These are phyloP conservation scores for Condylura cristata DNA, from an alignment of 2,113 vertebrate species.

Conservation along the genomic window DNA sequence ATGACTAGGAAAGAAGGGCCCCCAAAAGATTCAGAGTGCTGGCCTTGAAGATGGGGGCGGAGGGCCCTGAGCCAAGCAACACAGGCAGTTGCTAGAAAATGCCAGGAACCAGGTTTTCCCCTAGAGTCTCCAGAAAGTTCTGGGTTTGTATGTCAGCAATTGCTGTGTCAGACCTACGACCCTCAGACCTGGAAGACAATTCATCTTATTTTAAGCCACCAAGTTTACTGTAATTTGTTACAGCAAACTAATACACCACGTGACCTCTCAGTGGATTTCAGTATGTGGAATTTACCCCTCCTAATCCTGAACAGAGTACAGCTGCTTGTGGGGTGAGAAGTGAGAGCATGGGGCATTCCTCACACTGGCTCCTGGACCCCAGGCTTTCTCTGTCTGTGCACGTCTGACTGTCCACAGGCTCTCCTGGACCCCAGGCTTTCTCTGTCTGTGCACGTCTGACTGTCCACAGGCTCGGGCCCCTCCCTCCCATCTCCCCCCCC, in stretches of 20 bases:
- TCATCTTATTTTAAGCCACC: not conserved
- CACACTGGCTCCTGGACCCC: too few species aligned
- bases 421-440: too few species aligned
- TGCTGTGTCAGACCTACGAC: not conserved
- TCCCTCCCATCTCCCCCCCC: too few species aligned
- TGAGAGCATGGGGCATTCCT: not conserved
- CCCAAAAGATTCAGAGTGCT: not conserved
- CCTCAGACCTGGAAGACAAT: not conserved
- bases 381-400: not conserved
- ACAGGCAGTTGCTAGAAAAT: not conserved
- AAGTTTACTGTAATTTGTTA: not conserved
- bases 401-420: too few species aligned
- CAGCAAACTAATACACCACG: not conserved
- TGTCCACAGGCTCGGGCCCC: not conserved
- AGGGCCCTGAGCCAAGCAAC: not conserved
- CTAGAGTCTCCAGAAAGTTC: not conserved
- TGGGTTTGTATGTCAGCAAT: not conserved
- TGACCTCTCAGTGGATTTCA: not conserved
- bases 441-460: not conserved
- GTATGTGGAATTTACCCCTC: not conserved
- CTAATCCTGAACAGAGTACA: not conserved
- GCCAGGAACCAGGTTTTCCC: not conserved
- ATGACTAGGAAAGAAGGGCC: not conserved
- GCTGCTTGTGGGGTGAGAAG: not conserved
- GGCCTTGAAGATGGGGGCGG: not conserved